These are phyloP conservation scores for Cabera pusaria DNA, from an alignment of 2,888 invertebrate species.

Conservation along the genomic window DNA sequence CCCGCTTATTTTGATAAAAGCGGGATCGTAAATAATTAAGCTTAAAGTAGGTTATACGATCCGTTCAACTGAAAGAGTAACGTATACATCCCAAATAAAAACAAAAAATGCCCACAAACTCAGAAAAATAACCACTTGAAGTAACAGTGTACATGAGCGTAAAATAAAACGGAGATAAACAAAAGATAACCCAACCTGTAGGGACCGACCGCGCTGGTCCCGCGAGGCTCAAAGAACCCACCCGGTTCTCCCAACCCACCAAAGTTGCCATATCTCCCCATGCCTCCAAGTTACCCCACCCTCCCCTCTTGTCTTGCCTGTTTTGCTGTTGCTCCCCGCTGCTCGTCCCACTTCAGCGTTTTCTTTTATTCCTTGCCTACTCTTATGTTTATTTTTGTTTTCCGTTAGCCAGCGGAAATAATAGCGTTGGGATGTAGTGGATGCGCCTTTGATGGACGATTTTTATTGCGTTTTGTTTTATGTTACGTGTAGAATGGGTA, in stretches of 20 bases:
- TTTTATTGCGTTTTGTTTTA: conserved; percentile 28
- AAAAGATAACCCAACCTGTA: conserved; percentile 58
- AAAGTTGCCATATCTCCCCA: conserved; percentile 12
- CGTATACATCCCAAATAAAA: conserved; percentile 21
- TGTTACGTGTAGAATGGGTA: conserved; percentile 23
- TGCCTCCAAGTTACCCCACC: conserved; percentile 25
- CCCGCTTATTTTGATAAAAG: too few relatives aligned
- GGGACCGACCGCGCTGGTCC: conserved; percentile 49
- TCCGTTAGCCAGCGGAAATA: conserved; percentile 77
- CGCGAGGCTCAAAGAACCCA: conserved; percentile 45
- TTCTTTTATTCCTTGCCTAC: conserved; percentile 79
- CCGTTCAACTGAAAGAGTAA: conserved; percentile 22
- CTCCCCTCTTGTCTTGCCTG: conserved; percentile 41
- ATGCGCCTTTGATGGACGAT: conserved; percentile 37
- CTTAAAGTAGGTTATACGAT: too few relatives aligned
- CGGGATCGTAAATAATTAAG: too few relatives aligned
- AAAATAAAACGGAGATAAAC: conserved; percentile 69
- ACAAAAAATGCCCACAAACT: conserved; percentile 27
- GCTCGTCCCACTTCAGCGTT: conserved; percentile 78
- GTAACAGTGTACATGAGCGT: conserved; percentile 44
- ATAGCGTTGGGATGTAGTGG: conserved; percentile 60
- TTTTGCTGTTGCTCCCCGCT: conserved; percentile 48
- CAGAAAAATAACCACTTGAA: conserved; percentile 37
- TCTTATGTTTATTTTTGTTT: conserved; percentile 82
- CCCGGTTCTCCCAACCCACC: conserved; percentile 20